Conservation (phyloP, 2,113 vertebrate species). For the Onychostoma macrolepis region DNA sequence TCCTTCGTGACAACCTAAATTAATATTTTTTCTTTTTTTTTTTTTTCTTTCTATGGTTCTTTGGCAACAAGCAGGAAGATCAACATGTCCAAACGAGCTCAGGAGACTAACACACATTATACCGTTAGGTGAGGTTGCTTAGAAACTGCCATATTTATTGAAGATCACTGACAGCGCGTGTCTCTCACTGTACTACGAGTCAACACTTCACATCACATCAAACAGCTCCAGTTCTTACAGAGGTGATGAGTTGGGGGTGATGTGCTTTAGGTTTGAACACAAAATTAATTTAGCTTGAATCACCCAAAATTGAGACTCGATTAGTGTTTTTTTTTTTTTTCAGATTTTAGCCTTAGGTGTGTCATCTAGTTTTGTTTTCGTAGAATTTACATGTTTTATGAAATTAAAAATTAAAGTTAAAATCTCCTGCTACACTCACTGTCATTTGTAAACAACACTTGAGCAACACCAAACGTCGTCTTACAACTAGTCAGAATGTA, state of each 20-base stretch:
- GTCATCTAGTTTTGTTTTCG: background rate
- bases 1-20: slow-evolving; percentile 5
- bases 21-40: no score
- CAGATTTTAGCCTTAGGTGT: background rate
- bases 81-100: slow-evolving; percentile 33
- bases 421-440: background rate
- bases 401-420: background rate
- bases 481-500: background rate
- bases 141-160: slow-evolving; percentile 16
- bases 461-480: background rate
- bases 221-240: background rate
- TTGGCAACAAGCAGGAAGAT: slow-evolving; percentile 33
- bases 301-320: background rate
- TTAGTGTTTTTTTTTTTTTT: background rate
- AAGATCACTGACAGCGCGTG: slow-evolving; percentile 1
- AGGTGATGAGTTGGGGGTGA: background rate
- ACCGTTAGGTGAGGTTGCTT: slow-evolving; percentile 26
- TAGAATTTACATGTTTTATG: background rate
- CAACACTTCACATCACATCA: background rate
- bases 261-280: background rate
- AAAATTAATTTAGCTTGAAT: background rate
- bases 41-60: slow-evolving; percentile 14
- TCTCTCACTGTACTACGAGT: background rate
- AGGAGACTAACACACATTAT: slow-evolving; percentile 22
- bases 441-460: background rate